Evolutionary conservation across 2,113 vertebrate species (phyloP).

Genomic region (Corythornis madagascariensis): DNA sequence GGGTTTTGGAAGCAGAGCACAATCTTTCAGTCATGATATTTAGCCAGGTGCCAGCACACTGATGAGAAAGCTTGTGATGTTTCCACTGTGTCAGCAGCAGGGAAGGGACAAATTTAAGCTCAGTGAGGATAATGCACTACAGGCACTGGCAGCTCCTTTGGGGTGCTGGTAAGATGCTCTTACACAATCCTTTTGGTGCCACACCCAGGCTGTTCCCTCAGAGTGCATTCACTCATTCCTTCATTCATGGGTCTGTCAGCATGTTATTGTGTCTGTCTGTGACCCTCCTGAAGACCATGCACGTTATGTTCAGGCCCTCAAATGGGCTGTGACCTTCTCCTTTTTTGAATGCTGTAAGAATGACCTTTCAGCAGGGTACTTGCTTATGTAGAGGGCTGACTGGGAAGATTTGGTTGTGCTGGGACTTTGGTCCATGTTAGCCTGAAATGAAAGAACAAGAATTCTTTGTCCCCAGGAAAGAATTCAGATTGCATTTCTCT

Average conservation of each 20-base stretch:
- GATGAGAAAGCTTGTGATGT: not conserved
- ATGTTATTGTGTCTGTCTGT: slow-evolving; percentile 56
- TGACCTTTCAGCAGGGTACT: slow-evolving; percentile 61
- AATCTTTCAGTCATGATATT: not conserved
- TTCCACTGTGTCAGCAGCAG: not conserved
- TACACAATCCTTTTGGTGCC: slow-evolving; percentile 18
- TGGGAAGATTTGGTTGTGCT: not conserved
- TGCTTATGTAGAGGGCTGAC: not conserved
- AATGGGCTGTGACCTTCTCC: slow-evolving; percentile 40
- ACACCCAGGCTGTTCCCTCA: not conserved
- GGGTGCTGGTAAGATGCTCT: slow-evolving; percentile 21
- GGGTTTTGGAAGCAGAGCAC: not conserved
- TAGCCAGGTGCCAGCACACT: not conserved
- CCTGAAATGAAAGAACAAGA: slow-evolving; percentile 8
- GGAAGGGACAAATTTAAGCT: not conserved
- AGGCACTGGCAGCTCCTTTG: not conserved
- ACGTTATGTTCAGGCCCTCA: slow-evolving; percentile 55
- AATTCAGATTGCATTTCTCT: slow-evolving; percentile 28
- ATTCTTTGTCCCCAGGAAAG: slow-evolving; percentile 43
- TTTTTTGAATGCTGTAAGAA: not conserved
- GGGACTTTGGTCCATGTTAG: not conserved
- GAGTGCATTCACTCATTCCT: slow-evolving; percentile 5
- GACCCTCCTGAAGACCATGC: slow-evolving; percentile 49
- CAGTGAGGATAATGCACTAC: not conserved
- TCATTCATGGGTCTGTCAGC: slow-evolving; percentile 58